phyloP scores from a whole-genome alignment of 2,113 vertebrate species.

The Campylorhamphus procurvoides region DNA sequence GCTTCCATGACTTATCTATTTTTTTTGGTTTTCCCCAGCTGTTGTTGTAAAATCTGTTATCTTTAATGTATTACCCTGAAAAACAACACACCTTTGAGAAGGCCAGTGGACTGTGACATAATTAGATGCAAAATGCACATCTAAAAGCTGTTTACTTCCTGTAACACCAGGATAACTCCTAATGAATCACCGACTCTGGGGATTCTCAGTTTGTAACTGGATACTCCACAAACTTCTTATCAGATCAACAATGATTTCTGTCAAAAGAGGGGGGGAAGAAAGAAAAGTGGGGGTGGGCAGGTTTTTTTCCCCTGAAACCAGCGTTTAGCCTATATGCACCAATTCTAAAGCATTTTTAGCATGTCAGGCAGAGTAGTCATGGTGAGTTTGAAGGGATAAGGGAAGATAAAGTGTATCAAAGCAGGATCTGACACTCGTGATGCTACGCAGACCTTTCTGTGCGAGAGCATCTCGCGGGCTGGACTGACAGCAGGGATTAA shows the following conservation, averaged over 20 bases:
- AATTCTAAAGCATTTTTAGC: slow-evolving; percentile 69
- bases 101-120: slow-evolving; percentile 55
- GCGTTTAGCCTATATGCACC: slow-evolving; percentile 29
- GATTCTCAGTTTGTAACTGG: slow-evolving; percentile 63
- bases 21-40: slow-evolving; percentile 21
- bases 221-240: slow-evolving; percentile 67
- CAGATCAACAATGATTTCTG: slow-evolving; percentile 74
- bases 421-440: slow-evolving; percentile 74
- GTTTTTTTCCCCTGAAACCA: slow-evolving; percentile 37
- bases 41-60: slow-evolving; percentile 68
- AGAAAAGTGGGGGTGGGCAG: slow-evolving; percentile 8
- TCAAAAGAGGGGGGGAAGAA: background rate
- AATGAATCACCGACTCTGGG: slow-evolving; percentile 55
- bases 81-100: slow-evolving; percentile 64
- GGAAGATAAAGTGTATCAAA: slow-evolving; percentile 77
- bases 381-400: slow-evolving; percentile 73
- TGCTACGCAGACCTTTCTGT: slow-evolving; percentile 76
- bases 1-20: background rate
- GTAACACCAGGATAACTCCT: slow-evolving; percentile 69
- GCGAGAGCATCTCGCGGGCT: slow-evolving; percentile 65
- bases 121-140: slow-evolving; percentile 58
- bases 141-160: slow-evolving; percentile 68
- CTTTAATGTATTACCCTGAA: slow-evolving; percentile 69
- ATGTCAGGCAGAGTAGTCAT: slow-evolving; percentile 66
- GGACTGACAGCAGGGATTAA: slow-evolving; percentile 79